A percentile compares a stretch with the other conserved stretches of the same genome.
phyloP scores from a whole-genome alignment of 64 coral and sea anemone genomes.

The Hydrozoanthus tunicans region DNA sequence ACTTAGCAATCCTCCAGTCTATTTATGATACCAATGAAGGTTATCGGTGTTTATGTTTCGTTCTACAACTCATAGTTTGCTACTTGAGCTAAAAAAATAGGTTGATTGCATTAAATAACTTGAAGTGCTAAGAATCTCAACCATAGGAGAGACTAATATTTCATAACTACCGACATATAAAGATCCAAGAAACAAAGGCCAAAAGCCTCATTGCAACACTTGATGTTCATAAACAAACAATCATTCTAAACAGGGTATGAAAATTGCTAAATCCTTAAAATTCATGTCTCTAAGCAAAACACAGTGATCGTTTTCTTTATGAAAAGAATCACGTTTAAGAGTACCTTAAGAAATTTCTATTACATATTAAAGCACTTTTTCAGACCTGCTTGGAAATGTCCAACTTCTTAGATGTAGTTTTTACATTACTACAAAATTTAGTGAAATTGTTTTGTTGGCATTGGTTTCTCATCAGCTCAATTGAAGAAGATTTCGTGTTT shows the following conservation, averaged over 20 bases:
- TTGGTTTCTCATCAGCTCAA: background rate
- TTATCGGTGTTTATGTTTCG: background rate
- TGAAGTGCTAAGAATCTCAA: background rate
- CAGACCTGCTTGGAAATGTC: too few species aligned
- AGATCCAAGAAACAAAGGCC: too few species aligned
- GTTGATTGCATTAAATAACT: background rate
- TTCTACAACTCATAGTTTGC: background rate
- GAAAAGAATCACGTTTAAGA: too few species aligned
- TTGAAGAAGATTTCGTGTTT: background rate
- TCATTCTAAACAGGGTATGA: background rate
- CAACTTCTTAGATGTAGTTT: too few species aligned
- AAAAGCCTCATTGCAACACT: too few species aligned
- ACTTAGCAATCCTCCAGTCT: conserved; percentile 24
- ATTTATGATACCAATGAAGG: background rate
- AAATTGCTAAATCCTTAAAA: background rate
- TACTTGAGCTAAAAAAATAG: background rate
- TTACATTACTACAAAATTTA: too few species aligned
- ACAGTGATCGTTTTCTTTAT: background rate
- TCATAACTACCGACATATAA: too few species aligned
- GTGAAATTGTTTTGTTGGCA: too few species aligned
- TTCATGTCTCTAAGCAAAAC: background rate
- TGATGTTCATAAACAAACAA: too few species aligned
- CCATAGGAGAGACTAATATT: too few species aligned
- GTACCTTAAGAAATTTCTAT: too few species aligned
- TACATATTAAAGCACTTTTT: background rate